phyloP scores from a whole-genome alignment of 2,113 vertebrate genomes.

The Engystomops pustulosus region DNA sequence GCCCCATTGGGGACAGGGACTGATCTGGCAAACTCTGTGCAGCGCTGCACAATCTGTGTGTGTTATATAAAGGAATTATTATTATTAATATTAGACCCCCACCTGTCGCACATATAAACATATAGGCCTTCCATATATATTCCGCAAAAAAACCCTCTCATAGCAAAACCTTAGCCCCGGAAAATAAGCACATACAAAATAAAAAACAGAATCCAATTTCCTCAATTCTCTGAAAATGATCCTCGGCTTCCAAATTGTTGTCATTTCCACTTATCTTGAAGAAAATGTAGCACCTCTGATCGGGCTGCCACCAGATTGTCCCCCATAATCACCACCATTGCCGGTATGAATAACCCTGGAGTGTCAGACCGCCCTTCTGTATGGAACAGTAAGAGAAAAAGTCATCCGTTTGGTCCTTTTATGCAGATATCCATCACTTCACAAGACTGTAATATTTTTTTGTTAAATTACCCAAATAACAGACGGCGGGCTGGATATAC shows the following conservation, averaged over 20 bases:
- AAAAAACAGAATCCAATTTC: background rate
- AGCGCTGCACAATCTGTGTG: too few relatives aligned
- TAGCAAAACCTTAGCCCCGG: background rate
- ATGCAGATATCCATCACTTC: constrained; percentile 28
- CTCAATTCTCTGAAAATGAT: background rate
- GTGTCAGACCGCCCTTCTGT: background rate
- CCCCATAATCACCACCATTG: background rate
- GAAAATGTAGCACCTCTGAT: background rate
- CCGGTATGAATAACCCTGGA: background rate
- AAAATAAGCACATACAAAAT: background rate
- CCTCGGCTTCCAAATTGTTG: background rate
- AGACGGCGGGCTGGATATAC: constrained; percentile 1
- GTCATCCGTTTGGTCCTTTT: background rate
- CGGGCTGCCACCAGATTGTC: background rate
- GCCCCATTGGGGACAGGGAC: too few relatives aligned
- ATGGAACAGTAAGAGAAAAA: background rate
- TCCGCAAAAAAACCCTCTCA: background rate
- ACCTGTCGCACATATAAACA: too few relatives aligned
- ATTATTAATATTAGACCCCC: too few relatives aligned
- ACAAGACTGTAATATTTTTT: constrained; percentile 22
- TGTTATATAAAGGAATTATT: too few relatives aligned
- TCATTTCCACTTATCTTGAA: background rate
- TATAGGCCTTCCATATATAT: too few relatives aligned
- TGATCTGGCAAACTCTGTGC: too few relatives aligned
- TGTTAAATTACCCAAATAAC: constrained; percentile 47